A percentile compares a stretch with the other conserved stretches of the same genome.
Conservation (phyloP, 2,113 vertebrate species). For the Atlantisia rogersi region DNA sequence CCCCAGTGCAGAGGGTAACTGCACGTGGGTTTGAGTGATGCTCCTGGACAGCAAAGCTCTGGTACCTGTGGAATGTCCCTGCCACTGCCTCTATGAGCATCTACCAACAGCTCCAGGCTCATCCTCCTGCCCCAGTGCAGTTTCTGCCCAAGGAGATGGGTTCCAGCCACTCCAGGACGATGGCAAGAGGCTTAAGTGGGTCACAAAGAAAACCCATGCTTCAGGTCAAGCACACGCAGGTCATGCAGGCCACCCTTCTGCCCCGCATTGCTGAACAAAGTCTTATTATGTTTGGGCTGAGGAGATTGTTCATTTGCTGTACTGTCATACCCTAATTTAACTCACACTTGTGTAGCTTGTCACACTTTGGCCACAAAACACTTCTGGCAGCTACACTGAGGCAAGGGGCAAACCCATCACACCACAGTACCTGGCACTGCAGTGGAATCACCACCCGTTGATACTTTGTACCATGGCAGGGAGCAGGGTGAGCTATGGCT, state of each 20-base stretch:
- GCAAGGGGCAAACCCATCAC: fast-evolving
- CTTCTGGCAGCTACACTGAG: too few relatives aligned
- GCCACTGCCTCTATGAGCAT: fast-evolving
- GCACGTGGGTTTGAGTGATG: fast-evolving
- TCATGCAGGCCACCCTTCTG: not conserved
- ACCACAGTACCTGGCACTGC: fast-evolving
- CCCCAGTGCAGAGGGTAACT: not conserved
- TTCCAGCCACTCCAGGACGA: fast-evolving
- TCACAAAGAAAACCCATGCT: fast-evolving
- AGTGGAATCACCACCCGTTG: too few relatives aligned
- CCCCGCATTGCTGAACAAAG: not conserved
- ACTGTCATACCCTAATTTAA: not conserved
- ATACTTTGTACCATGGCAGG: not conserved
- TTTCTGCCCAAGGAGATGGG: not conserved
- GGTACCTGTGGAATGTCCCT: not conserved
- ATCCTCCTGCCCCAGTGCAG: fast-evolving
- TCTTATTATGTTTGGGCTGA: fast-evolving
- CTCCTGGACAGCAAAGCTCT: not conserved
- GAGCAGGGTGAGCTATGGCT: not conserved
- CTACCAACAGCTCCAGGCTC: not conserved
- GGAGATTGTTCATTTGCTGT: fast-evolving
- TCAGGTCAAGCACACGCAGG: fast-evolving
- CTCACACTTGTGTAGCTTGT: fast-evolving
- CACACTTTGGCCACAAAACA: too few relatives aligned
- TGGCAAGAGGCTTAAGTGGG: fast-evolving